Conservation (phyloP, 2,113 vertebrate species). For the Larimichthys polyactis region DNA sequence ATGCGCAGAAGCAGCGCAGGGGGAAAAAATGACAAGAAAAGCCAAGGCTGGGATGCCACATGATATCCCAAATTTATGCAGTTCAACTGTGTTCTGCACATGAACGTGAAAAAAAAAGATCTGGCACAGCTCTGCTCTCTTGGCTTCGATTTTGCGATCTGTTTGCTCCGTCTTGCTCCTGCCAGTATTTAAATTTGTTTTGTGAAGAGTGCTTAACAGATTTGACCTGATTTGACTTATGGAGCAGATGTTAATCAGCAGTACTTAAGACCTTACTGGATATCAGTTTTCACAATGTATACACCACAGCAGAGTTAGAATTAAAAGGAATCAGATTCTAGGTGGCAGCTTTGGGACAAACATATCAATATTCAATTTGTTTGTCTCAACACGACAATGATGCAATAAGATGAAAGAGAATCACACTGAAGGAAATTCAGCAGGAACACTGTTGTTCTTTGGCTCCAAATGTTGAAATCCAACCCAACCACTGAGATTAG, state of each 20-base stretch:
- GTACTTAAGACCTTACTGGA: conserved; percentile 2
- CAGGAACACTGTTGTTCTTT: conserved; percentile 11
- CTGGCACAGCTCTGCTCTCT: conserved; percentile 40
- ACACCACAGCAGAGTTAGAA: neutral
- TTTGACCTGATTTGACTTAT: conserved; percentile 60
- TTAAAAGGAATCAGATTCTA: neutral
- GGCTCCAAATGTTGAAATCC: conserved; percentile 1
- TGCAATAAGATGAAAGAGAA: conserved; percentile 24
- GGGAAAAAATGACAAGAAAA: conserved; percentile 18
- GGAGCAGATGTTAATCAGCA: conserved; percentile 60
- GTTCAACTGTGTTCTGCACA: conserved; percentile 35
- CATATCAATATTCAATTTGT: neutral
- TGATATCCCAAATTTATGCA: conserved; percentile 29
- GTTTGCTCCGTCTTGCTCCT: conserved; percentile 35
- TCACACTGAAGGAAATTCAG: neutral
- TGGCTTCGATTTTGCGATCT: conserved; percentile 45
- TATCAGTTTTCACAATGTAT: conserved; percentile 1
- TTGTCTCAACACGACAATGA: conserved; percentile 1
- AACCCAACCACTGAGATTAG: conserved; percentile 16
- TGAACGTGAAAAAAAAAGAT: conserved; percentile 18
- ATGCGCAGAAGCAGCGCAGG: conserved; percentile 2
- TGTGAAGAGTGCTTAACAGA: conserved; percentile 43
- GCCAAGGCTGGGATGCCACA: conserved; percentile 28
- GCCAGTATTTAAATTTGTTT: conserved; percentile 54
- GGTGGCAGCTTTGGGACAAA: conserved; percentile 21